These are phyloP conservation scores for Morone chrysops DNA, from an alignment of 2,113 vertebrate genomes.

Conservation along the genomic window DNA sequence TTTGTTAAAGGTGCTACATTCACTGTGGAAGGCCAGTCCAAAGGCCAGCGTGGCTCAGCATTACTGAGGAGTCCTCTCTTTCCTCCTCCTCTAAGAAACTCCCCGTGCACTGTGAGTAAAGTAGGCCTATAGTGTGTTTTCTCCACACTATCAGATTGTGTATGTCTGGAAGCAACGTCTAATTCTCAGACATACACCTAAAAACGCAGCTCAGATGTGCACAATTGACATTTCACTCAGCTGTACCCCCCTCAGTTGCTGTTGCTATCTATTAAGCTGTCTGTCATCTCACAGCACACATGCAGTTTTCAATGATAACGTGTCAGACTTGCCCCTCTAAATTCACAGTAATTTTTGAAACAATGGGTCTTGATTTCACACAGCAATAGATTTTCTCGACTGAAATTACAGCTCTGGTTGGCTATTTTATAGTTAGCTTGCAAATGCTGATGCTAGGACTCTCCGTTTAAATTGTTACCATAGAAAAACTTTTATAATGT, in stretches of 20 bases:
- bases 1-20: conserved; percentile 84
- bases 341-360: too few relatives aligned
- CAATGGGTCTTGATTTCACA: not conserved
- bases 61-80: conserved; percentile 88
- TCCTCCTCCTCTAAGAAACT: conserved; percentile 93
- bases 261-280: not conserved
- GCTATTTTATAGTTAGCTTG: not conserved
- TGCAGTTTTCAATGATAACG: too few relatives aligned
- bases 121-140: not conserved
- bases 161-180: too few relatives aligned
- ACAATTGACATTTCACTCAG: not conserved
- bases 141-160: too few relatives aligned
- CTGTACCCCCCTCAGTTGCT: not conserved
- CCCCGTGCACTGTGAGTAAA: conserved; percentile 91
- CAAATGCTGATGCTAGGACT: not conserved
- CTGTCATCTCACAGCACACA: too few relatives aligned
- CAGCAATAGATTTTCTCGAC: not conserved
- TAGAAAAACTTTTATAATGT: too few relatives aligned
- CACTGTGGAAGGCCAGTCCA: conserved; percentile 86
- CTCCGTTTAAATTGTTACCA: too few relatives aligned
- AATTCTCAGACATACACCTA: not conserved
- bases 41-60: conserved; percentile 79
- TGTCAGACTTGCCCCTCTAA: too few relatives aligned
- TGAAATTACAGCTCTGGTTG: not conserved
- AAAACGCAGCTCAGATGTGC: not conserved